Evolutionary conservation across 2,113 vertebrate species (phyloP), one percentile per base, ranked within the genome.

Genomic region (Haplochromis burtoni): DNA sequence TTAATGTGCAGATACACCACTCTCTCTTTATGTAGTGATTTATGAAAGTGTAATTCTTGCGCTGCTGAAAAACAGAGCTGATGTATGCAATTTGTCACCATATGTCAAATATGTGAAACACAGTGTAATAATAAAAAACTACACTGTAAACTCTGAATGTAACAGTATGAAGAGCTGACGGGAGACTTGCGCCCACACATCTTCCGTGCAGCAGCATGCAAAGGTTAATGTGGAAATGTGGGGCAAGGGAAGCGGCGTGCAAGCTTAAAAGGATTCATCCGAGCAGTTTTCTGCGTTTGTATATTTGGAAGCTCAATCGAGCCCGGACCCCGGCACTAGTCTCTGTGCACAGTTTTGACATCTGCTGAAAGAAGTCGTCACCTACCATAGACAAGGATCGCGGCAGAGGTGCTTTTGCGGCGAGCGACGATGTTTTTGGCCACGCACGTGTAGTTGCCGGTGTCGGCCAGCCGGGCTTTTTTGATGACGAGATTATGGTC

Each of bases 401-500:
- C 97, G 1, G 99, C 99, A 0, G 98, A 97, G 78, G 95, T 87
- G 33, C 99, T 99, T 92, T 97, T 98, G 85, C 99, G 97, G 5
- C 98, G 97, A 3, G 99, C 99, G 8, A 99, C 98, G 0, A 99
- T 98, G 96, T 99, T 99, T 96, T 99, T 99, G 92, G 99, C 98
- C 94, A 99, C 97, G 1, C 99, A 99, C 55, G 98, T 99, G 95
- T 99, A 99, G 97, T 99, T 99, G 95, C 97, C 99, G 0, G 98
- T 99, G 96, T 99, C 99, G 0, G 97, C 98, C 92, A 99, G 96
- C 8, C 98, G 98, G 29, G 98, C 98, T 90, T 98, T 98, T 83
- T 97, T 97, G 95, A 99, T 97, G 96, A 99, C 96, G 82, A 99
- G 97, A 95, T 98, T 98, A 93, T 99, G 97, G 93, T 99, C 98